These are phyloP conservation scores for Eretmocerus hayati DNA, from an alignment of 2,888 invertebrate species.

Conservation along the genomic window DNA sequence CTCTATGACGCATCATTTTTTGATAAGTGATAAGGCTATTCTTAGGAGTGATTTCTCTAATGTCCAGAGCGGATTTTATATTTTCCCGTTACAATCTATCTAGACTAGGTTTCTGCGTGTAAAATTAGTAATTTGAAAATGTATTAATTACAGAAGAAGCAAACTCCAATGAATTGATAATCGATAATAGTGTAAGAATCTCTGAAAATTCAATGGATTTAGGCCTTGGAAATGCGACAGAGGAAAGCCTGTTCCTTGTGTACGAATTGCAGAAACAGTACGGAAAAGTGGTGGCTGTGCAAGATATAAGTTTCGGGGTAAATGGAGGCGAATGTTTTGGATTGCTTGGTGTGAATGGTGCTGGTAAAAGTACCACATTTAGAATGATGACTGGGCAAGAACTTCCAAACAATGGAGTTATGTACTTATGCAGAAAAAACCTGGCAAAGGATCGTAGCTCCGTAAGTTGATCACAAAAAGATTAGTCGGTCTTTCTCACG, in stretches of 20 bases:
- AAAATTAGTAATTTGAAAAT: no score
- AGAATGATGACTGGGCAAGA: conserved; percentile 86
- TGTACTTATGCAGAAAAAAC: conserved; percentile 34
- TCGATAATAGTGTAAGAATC: no score
- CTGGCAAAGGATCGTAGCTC: conserved; percentile 29
- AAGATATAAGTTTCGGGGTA: conserved; percentile 64
- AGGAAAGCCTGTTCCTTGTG: not conserved
- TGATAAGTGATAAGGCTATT: no score
- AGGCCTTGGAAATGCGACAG: not conserved
- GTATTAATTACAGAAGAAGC: no score
- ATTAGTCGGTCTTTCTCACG: no score
- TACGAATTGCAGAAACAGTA: conserved; percentile 59
- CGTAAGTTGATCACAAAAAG: no score
- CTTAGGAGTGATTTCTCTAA: no score
- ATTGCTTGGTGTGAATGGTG: conserved; percentile 76
- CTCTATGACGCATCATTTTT: no score
- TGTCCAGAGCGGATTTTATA: no score
- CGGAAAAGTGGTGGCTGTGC: conserved; percentile 68
- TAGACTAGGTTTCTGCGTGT: no score
- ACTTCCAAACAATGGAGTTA: conserved; percentile 36
- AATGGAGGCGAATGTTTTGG: conserved; percentile 74
- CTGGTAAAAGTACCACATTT: conserved; percentile 84
- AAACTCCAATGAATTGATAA: no score
- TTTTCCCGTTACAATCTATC: no score
- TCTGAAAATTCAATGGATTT: not conserved